Base-by-base conservation (phyloP, 2,888 invertebrate genomes). In the Allolobophora icterica region DNA sequence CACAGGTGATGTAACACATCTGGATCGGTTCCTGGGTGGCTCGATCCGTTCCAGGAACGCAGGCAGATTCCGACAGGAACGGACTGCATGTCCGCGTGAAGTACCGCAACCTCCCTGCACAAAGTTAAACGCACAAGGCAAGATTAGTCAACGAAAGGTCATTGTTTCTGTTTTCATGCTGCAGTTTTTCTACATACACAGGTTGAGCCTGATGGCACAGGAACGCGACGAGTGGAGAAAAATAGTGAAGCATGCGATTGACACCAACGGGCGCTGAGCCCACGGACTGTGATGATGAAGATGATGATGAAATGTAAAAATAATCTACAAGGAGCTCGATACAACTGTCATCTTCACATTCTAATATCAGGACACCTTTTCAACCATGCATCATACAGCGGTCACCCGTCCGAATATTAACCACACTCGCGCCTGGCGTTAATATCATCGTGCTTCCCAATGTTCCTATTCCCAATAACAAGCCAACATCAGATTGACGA, bases 1-100 rank as follows among this genome's bases (percentile, higher is more conserved):
- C 38, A 24, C 90, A 90, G 15, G 90, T 90, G 71, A n/a, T 90
- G 90, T 90, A 90, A 33, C 90, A 90, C n/a, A 90, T 45, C 71
- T 90, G 90, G 45, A 90, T 71, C 35, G 58, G 38, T 45, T 90
- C 90, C 30, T 71, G 45, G 83, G 45, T 90, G 45, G 33, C 30
- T 38, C 71, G 45, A 8, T 90, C 90, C 34, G 34, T n/a, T 33
- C 90, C 90, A n/a, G 90, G 90, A 33, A 90, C 90, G 34, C 90
- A 90, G 21, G 90, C 58, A 6, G 90, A 52, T 58, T 90, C 90
- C 19, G 90, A 90, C 38, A 71, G 71, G 38, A 90, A 90, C 83
- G 90, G 90, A 58, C 90, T 90, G 90, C 90, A 90, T 6, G 52
- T 58, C 15, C 90, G 45, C 5, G 90, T 58, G 38, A 90, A 90